Evolutionary conservation across 2,888 invertebrate species (phyloP), one percentile per base, ranked within the genome.

Genomic region (Bombylius discolor): DNA sequence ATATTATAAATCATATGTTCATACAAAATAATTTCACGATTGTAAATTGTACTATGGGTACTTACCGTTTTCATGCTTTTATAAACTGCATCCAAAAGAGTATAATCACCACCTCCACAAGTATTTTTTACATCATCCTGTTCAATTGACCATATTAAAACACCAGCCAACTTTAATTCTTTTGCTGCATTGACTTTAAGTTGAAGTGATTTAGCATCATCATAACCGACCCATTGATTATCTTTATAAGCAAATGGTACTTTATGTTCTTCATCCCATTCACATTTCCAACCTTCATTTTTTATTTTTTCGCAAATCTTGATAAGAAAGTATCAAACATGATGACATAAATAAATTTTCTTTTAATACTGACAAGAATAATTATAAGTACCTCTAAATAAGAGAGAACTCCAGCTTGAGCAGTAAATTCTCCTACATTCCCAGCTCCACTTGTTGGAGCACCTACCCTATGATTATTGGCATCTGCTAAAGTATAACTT

Each of bases 111-210:
- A 5, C 48, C 33, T 4, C 47, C 50, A 47, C 58, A 58, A 5
- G 12, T n/a, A 44, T 53, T 53, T 12, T 44, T 45, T 11, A 46
- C 23, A 64, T 82, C 82, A 56, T 82, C 82, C 0, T 79, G 78
- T 63, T 82, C 82, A 11, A 82, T 67, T 34, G 79, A 78, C 82
- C 82, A 82, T 5, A 80, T 63, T 80, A 82, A 81, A 3, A 72
- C 75, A 55, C 81, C 83, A 39, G 76, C 80, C 6, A 82, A 63
- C 60, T 74, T 61, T 62, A 64, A 48, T 58, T 68, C 58, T 70
- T 76, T 66, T 59, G 51, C 56, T 12, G 48, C 39, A 23, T 56
- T 52, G 63, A 77, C 76, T 68, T 76, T 76, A 6, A 64, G 52
- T 48, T 58, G 60, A 44, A 73, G 61, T 34, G 72, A 72, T 55